Conservation (phyloP, 2,797 vertebrate genomes). For the Gallinago stenura region DNA sequence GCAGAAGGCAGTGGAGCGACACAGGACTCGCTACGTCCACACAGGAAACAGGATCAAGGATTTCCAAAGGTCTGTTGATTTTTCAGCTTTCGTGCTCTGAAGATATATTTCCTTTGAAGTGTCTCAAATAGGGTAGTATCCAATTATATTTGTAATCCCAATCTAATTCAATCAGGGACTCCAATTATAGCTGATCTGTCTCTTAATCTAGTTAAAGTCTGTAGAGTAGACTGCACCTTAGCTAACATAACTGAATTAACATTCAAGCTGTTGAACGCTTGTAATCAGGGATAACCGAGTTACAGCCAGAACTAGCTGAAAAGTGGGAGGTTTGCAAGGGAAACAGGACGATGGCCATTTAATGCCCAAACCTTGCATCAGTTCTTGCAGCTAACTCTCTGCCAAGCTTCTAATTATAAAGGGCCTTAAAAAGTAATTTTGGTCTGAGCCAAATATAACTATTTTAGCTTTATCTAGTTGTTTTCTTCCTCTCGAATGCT, state of each 20-base stretch:
- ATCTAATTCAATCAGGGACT: conserved; percentile 67
- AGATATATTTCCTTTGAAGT: conserved; percentile 60
- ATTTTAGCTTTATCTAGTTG: background rate
- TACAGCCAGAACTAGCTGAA: background rate
- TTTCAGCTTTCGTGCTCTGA: conserved; percentile 46
- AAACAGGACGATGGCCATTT: background rate
- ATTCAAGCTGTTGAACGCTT: conserved; percentile 27
- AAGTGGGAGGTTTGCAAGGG: background rate
- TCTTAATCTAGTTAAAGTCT: conserved; percentile 64
- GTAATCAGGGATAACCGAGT: conserved; percentile 32
- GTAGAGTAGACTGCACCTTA: background rate
- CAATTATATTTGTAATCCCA: conserved; percentile 69
- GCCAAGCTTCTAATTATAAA: background rate
- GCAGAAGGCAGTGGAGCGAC: background rate
- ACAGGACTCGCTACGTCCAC: background rate
- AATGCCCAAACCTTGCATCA: background rate
- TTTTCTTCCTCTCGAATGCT: accelerated
- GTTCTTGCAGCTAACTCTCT: background rate
- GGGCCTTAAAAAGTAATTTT: background rate
- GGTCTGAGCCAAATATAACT: background rate
- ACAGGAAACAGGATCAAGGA: conserved; percentile 36
- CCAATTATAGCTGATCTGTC: conserved; percentile 56
- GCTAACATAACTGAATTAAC: conserved; percentile 40
- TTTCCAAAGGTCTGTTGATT: conserved; percentile 51
- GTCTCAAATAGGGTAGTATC: conserved; percentile 44